Base-by-base conservation (phyloP, 53 echinoderm and acorn worm genomes). In the Zoroaster sp. region DNA sequence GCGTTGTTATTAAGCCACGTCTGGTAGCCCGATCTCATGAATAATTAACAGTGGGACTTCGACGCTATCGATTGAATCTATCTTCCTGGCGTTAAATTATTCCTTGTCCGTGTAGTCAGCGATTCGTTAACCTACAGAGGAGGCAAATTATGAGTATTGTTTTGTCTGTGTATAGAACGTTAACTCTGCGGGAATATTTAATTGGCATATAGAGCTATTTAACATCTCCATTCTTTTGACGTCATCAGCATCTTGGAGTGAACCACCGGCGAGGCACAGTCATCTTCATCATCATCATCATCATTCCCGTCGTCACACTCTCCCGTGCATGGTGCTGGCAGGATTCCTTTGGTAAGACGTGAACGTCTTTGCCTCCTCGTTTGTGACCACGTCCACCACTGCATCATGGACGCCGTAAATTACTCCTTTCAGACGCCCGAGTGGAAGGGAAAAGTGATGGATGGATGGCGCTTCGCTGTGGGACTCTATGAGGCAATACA, bases 391-490 rank as follows among this genome's bases (percentile, higher is more conserved):
- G 7, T 13, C 47, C 47, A 46, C 47, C 13, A 13, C 47, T 59
- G 18, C 63, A 88, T 87, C 36, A 94, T 94, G 94, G 94, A 94
- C 44, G 89, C 89, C 30, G 74, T 93, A 28, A 92, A 90, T 15
- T 92, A 91, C 73, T 89, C 94, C 11, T 98, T 94, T 55, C 85
- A 91, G 68, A 89, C 91, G 63, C 98, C 98, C 20, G 91, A 96
- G 47, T 98, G 98, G 98, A 96, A 83, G 80, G 83, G 91, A 11
- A 94, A 93, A 76, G 38, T 93, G 38, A 94, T 94, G 91, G 92
- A 93, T 67, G 93, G 88, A 21, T 86, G 92, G 28, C 78, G 82
- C 49, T 87, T 83, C 69, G 75, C 91, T 21, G 69, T 74, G 17
- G 89, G 94, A 86, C 79, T 95, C 30, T 94, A 92, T 39, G 90